Percentiles rank a stretch among this genome's conserved stretches.
Evolutionary conservation across 2,113 vertebrate species (phyloP).

Genomic region (Aleadryas rufinucha): DNA sequence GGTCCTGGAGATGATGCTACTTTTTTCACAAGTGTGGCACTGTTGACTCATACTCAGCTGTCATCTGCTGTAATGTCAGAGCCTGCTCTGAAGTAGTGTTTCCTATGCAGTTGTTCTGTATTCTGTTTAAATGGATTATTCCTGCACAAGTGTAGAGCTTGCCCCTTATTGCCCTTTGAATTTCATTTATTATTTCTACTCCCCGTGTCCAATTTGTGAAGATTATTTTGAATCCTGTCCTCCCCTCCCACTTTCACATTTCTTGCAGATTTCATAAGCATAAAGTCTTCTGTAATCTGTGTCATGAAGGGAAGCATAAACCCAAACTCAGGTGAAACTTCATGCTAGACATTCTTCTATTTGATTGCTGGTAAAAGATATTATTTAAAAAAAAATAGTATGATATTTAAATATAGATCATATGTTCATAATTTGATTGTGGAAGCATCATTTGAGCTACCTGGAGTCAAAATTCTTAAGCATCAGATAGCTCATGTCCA

Average conservation of each 20-base stretch:
- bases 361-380: background rate
- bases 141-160: background rate
- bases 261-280: background rate
- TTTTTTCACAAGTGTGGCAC: background rate
- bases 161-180: background rate
- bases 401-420: background rate
- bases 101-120: background rate
- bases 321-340: background rate
- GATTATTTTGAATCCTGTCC: background rate
- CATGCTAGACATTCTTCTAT: background rate
- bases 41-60: conserved; percentile 1
- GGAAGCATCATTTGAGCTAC: background rate
- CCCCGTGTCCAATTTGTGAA: background rate
- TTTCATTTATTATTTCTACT: background rate
- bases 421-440: background rate
- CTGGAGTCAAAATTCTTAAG: background rate
- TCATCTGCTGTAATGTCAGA: background rate
- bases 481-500: background rate
- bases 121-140: background rate
- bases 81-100: background rate
- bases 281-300: background rate
- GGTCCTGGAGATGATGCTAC: background rate
- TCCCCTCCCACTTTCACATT: background rate
- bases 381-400: background rate
- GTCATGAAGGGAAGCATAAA: background rate